Percentiles rank a stretch among this genome's conserved stretches.
Evolutionary conservation across 1,140 invertebrate species (phyloP).

Genomic region (Drosophila ogumai): DNA sequence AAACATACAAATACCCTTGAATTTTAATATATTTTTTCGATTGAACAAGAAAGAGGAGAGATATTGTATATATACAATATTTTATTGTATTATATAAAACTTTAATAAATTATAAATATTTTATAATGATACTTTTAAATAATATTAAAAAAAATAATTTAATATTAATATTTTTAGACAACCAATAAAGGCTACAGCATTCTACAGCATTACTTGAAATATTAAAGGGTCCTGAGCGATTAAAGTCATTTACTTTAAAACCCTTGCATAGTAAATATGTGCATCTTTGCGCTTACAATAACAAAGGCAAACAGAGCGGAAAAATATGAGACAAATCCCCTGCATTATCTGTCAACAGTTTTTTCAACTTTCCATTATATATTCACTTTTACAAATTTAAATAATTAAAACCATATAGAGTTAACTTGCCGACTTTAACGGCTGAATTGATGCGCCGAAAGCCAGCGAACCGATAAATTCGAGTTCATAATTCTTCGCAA

Average conservation of each 20-base stretch:
- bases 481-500: slow-evolving; percentile 56
- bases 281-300: neutral
- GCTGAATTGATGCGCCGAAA: slow-evolving; percentile 19
- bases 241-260: neutral
- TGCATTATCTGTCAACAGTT: slow-evolving; percentile 1
- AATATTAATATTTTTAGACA: too few species aligned
- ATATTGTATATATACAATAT: too few species aligned
- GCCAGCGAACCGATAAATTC: slow-evolving; percentile 49
- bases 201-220: neutral
- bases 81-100: too few species aligned
- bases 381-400: slow-evolving; percentile 16
- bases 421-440: slow-evolving; percentile 46
- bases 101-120: too few species aligned
- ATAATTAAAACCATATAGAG: slow-evolving; percentile 18
- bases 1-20: neutral
- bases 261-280: neutral
- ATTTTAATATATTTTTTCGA: neutral
- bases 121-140: too few species aligned
- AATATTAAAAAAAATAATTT: too few species aligned
- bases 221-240: neutral
- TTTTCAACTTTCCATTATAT: neutral
- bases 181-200: too few species aligned
- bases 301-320: slow-evolving; percentile 1
- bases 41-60: too few species aligned
- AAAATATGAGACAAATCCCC: slow-evolving; percentile 18